A percentile compares a stretch with the other conserved stretches of the same genome.
Conservation (phyloP, 2,113 vertebrate species). For the Albula goreensis region DNA sequence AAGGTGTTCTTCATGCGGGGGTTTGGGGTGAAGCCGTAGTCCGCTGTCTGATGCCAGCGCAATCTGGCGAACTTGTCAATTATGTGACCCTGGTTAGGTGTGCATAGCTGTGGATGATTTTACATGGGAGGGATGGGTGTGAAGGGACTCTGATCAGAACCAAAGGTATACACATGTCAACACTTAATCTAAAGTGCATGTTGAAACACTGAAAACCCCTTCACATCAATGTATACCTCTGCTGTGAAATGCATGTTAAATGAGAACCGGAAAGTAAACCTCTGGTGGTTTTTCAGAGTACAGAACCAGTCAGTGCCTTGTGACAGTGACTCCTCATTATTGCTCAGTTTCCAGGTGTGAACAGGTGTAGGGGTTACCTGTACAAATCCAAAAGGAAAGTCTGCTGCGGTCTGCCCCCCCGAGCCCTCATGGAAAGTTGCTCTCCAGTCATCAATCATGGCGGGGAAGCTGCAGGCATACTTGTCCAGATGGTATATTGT, state of each 20-base stretch:
- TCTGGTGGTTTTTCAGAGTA: too few relatives aligned
- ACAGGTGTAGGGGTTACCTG: slow-evolving; percentile 68
- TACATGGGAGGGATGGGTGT: too few relatives aligned
- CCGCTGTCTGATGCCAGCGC: slow-evolving; percentile 91
- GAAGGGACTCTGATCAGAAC: too few relatives aligned
- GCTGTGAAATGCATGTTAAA: too few relatives aligned
- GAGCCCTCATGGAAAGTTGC: slow-evolving; percentile 75
- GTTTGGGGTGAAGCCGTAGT: slow-evolving; percentile 79
- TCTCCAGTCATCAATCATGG: slow-evolving; percentile 87
- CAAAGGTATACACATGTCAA: too few relatives aligned
- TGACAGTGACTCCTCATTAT: too few relatives aligned
- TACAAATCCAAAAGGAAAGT: slow-evolving; percentile 90
- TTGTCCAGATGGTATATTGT: slow-evolving; percentile 61
- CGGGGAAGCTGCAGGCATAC: slow-evolving; percentile 86
- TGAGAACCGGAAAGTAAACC: too few relatives aligned
- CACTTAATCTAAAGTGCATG: too few relatives aligned
- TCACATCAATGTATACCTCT: too few relatives aligned
- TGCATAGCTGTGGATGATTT: slow-evolving; percentile 69
- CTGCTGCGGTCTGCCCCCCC: slow-evolving; percentile 64
- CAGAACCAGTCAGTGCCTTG: too few relatives aligned
- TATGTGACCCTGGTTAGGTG: slow-evolving; percentile 33
- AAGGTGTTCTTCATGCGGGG: slow-evolving; percentile 78
- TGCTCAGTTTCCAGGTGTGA: too few relatives aligned
- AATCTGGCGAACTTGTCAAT: slow-evolving; percentile 68
- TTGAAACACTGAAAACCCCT: too few relatives aligned